Percentiles rank a stretch among this genome's conserved stretches.
phyloP scores from a whole-genome alignment of 2,888 invertebrate genomes.

The Temnothorax rugatulus region DNA sequence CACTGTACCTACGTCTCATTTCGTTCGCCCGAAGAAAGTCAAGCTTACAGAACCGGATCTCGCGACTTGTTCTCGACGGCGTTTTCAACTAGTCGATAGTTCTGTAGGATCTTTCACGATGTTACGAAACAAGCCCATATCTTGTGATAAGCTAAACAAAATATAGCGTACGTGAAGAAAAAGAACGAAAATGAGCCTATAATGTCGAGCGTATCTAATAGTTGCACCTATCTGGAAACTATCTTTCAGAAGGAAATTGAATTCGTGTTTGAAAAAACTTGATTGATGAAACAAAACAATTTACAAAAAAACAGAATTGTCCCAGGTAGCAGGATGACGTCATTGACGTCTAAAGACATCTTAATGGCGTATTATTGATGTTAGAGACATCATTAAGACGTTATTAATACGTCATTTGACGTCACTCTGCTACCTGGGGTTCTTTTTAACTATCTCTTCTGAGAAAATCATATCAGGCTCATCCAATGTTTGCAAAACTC shows the following conservation, averaged over 20 bases:
- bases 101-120: constrained; percentile 6
- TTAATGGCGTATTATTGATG: no score
- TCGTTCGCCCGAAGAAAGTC: constrained; percentile 29
- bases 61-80: constrained; percentile 10
- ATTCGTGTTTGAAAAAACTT: not conserved
- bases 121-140: constrained; percentile 9
- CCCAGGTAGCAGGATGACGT: no score
- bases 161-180: not conserved
- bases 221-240: not conserved
- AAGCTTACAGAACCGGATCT: constrained; percentile 46
- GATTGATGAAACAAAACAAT: not conserved
- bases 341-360: no score
- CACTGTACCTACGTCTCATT: constrained; percentile 32
- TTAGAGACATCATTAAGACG: no score
- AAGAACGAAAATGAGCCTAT: not conserved
- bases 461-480: not conserved
- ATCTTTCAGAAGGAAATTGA: not conserved
- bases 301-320: not conserved
- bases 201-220: not conserved
- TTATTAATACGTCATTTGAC: no score
- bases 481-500: not conserved
- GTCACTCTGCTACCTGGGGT: no score
- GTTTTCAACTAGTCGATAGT: constrained; percentile 33
- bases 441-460: not conserved
- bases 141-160: constrained; percentile 9